phyloP scores from a whole-genome alignment of 2,113 vertebrate genomes.

The Brachypodius melanocephalos region DNA sequence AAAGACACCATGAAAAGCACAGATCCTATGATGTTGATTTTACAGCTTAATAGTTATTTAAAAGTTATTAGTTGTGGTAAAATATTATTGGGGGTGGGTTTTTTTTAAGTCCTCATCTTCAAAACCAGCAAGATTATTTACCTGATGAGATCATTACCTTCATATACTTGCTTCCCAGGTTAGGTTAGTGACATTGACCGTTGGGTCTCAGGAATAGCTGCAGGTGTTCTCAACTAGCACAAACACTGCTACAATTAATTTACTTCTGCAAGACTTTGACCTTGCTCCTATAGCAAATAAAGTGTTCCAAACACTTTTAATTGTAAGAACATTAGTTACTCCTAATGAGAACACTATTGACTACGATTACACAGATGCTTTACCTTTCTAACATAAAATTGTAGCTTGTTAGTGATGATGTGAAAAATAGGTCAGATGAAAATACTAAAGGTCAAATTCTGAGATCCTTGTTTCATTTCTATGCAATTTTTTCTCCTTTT shows the following conservation, averaged over 20 bases:
- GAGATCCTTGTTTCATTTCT: background rate
- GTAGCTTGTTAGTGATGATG: background rate
- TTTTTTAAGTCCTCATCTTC: background rate
- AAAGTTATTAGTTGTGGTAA: background rate
- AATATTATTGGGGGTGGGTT: background rate
- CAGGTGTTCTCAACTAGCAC: conserved; percentile 14
- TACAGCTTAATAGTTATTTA: background rate
- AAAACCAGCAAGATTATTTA: background rate
- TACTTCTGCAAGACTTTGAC: conserved; percentile 27
- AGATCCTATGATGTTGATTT: background rate
- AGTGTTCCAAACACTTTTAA: conserved; percentile 3
- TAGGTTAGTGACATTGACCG: background rate
- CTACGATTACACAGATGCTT: background rate
- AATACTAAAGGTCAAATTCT: background rate
- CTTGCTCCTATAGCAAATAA: conserved; percentile 28
- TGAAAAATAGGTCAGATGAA: background rate
- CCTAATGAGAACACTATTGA: conserved; percentile 36
- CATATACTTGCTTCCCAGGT: background rate
- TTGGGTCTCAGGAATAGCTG: background rate
- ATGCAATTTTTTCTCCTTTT: background rate
- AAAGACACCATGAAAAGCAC: background rate
- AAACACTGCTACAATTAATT: conserved; percentile 27
- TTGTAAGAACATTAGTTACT: conserved; percentile 11
- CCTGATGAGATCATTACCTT: conserved; percentile 1
- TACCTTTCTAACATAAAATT: background rate